Evolutionary conservation across 1,140 invertebrate genomes (phyloP).

Genomic region (Cephus cinctus): DNA sequence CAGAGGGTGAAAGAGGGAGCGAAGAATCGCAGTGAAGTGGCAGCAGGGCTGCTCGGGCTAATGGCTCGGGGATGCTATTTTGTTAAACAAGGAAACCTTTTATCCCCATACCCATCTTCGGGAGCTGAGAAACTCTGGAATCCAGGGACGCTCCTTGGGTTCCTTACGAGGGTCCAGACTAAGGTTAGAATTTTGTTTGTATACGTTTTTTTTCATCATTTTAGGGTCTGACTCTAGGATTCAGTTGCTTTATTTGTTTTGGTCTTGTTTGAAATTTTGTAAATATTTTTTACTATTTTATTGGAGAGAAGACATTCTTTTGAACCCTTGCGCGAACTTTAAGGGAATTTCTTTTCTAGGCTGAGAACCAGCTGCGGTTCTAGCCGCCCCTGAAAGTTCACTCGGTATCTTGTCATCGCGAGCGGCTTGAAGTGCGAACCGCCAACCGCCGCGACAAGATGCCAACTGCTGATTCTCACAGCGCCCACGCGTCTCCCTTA

Average conservation of each 20-base stretch:
- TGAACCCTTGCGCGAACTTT: no score
- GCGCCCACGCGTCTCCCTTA: conserved; percentile 37
- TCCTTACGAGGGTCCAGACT: no score
- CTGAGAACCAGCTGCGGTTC: conserved; percentile 14
- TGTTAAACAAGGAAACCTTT: conserved; percentile 57
- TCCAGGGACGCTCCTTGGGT: conserved; percentile 33
- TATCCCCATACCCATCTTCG: conserved; percentile 37
- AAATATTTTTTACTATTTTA: no score
- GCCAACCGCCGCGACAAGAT: conserved; percentile 45
- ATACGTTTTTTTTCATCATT: no score
- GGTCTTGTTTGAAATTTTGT: no score
- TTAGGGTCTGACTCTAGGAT: no score
- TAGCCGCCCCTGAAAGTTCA: conserved; percentile 36
- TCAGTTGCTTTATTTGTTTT: no score
- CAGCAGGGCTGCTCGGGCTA: conserved; percentile 49
- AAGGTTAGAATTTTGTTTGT: no score
- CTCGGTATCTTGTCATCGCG: conserved; percentile 42
- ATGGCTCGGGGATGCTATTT: conserved; percentile 53
- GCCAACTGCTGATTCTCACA: conserved; percentile 49
- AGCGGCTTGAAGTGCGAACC: conserved; percentile 42
- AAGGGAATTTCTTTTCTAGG: no score
- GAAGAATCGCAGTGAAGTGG: conserved; percentile 45
- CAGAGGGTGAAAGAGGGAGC: no score
- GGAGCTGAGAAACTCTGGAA: conserved; percentile 20
- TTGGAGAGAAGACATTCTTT: no score